These are phyloP conservation scores for Rostratula benghalensis DNA, from an alignment of 2,113 vertebrate species.

Conservation along the genomic window DNA sequence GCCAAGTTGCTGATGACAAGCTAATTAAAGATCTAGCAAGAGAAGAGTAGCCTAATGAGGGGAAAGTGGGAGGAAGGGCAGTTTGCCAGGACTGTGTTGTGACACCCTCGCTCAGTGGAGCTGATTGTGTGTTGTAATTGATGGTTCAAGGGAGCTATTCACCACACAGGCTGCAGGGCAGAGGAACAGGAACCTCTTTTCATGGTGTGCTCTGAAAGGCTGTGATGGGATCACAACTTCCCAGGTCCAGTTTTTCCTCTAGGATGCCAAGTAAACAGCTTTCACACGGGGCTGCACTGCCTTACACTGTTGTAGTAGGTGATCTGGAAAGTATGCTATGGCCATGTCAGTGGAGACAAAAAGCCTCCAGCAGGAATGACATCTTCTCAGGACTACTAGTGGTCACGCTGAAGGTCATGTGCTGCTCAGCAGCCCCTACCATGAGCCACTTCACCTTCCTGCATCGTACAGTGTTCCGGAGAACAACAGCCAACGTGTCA, in stretches of 20 bases:
- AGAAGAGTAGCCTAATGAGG: conserved; percentile 36
- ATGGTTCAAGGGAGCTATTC: background rate
- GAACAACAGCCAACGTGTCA: rapidly evolving
- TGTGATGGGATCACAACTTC: background rate
- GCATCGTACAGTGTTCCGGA: background rate
- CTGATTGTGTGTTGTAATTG: conserved; percentile 16
- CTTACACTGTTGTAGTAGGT: rapidly evolving
- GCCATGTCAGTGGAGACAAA: background rate
- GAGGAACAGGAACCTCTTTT: background rate
- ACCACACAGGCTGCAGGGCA: background rate
- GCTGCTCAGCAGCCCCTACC: background rate
- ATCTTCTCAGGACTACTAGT: background rate
- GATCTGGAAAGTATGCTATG: background rate
- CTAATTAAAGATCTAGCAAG: conserved; percentile 34
- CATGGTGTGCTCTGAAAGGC: background rate
- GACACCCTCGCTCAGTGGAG: background rate
- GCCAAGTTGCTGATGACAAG: conserved; percentile 38
- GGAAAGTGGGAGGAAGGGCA: conserved; percentile 41
- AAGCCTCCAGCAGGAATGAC: background rate
- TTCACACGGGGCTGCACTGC: background rate
- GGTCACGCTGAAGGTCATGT: background rate
- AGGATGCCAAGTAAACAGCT: background rate
- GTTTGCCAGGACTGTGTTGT: conserved; percentile 8
- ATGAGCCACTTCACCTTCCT: background rate
- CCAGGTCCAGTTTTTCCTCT: background rate